Evolutionary conservation across 2,113 vertebrate genomes (phyloP).

Genomic region (Pyrgilauda ruficollis): DNA sequence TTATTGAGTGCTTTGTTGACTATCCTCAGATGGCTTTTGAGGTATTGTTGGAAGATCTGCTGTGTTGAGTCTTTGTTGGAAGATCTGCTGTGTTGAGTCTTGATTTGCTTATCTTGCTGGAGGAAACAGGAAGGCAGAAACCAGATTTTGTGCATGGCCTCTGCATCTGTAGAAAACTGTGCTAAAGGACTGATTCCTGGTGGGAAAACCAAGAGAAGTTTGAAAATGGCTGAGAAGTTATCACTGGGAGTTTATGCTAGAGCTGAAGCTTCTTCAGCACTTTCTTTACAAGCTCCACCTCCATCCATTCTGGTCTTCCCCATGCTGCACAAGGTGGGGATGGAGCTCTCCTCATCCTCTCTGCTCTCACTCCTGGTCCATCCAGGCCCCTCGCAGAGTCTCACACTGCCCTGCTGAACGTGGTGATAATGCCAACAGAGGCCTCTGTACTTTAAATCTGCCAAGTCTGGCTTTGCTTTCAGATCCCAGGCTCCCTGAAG

Average conservation of each 20-base stretch:
- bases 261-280: not conserved
- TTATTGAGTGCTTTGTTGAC: not conserved
- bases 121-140: not conserved
- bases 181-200: not conserved
- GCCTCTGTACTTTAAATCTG: not conserved
- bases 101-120: not conserved
- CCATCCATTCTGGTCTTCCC: not conserved
- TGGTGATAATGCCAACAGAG: not conserved
- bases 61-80: not conserved
- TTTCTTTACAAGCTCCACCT: not conserved
- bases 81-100: not conserved
- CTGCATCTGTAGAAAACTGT: not conserved
- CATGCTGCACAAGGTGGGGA: fast-evolving
- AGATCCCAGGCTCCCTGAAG: not conserved
- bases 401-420: fast-evolving
- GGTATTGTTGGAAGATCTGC: not conserved
- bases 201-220: not conserved
- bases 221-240: not conserved
- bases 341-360: not conserved
- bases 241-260: not conserved
- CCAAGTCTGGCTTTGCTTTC: not conserved
- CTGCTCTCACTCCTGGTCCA: not conserved
- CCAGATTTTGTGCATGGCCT: fast-evolving
- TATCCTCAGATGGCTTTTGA: not conserved
- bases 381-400: not conserved